These are phyloP conservation scores for Chymomyza procnemis DNA, from an alignment of 2,888 invertebrate genomes.

Conservation along the genomic window DNA sequence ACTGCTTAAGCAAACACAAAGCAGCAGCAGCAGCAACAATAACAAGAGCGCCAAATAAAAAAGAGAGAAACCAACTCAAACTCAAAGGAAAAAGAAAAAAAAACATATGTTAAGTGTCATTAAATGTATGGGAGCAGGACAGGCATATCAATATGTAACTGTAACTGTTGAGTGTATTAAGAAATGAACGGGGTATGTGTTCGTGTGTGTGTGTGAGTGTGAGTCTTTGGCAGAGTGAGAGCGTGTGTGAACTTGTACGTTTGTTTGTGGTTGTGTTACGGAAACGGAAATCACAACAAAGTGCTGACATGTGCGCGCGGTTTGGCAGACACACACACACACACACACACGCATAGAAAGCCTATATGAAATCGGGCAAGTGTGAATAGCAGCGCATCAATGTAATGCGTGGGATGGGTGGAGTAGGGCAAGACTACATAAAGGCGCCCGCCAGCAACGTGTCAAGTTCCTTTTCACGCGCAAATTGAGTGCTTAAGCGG, in stretches of 20 bases:
- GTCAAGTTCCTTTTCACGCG: constrained; percentile 73
- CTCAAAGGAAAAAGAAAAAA: constrained; percentile 1
- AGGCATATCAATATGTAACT: constrained; percentile 65
- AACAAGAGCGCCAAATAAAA: not conserved
- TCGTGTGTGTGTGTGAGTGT: not conserved
- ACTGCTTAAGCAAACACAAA: constrained; percentile 18
- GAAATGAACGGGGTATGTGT: not conserved
- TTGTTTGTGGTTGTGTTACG: constrained; percentile 35
- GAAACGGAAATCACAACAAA: constrained; percentile 77
- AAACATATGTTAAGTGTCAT: constrained; percentile 66
- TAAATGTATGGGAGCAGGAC: constrained; percentile 42
- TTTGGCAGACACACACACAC: constrained; percentile 26
- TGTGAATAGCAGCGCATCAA: not conserved
- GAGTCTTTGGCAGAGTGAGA: not conserved
- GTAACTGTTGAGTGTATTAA: constrained; percentile 5
- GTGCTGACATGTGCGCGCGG: constrained; percentile 74
- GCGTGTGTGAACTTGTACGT: not conserved
- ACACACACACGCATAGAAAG: constrained; percentile 9
- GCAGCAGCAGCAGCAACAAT: constrained; percentile 7
- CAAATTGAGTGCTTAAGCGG: constrained; percentile 73
- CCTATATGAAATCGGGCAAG: not conserved
- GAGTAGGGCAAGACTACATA: not conserved
- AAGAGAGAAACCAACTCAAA: not conserved
- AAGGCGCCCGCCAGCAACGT: constrained; percentile 34
- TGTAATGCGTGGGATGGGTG: not conserved